phyloP scores from a whole-genome alignment of 2,888 invertebrate species.

The Melanostoma mellinum region DNA sequence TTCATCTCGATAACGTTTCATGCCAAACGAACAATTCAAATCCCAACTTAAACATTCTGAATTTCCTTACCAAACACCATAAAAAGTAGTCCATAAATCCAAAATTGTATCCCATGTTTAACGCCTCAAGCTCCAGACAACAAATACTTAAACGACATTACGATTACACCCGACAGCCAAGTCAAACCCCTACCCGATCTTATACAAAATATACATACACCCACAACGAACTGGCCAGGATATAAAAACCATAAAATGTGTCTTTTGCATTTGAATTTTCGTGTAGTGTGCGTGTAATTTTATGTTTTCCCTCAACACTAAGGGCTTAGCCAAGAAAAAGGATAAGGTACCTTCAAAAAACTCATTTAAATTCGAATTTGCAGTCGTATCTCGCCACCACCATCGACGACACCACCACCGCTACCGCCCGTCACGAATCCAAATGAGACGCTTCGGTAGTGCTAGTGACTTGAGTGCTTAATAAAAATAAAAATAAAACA shows the following conservation, averaged over 20 bases:
- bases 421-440: background rate
- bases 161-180: slow-evolving; percentile 11
- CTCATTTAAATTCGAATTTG: slow-evolving; percentile 65
- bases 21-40: slow-evolving; percentile 46
- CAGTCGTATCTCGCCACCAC: slow-evolving; percentile 38
- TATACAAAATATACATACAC: background rate
- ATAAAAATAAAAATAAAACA: background rate
- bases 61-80: slow-evolving; percentile 55
- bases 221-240: slow-evolving; percentile 52
- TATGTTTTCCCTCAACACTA: slow-evolving; percentile 47
- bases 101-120: slow-evolving; percentile 48
- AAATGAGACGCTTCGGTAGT: background rate
- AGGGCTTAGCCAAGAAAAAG: slow-evolving; percentile 25
- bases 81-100: slow-evolving; percentile 64
- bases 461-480: no score
- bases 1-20: slow-evolving; percentile 49
- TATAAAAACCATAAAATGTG: slow-evolving; percentile 55
- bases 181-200: no score
- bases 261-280: slow-evolving; percentile 60
- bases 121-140: slow-evolving; percentile 51
- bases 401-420: slow-evolving; percentile 17
- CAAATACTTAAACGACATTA: slow-evolving; percentile 42
- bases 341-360: slow-evolving; percentile 20
- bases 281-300: slow-evolving; percentile 59
- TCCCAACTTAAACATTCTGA: slow-evolving; percentile 51